phyloP scores from a whole-genome alignment of 2,888 invertebrate species.

The Drosophila suboccidentalis region DNA sequence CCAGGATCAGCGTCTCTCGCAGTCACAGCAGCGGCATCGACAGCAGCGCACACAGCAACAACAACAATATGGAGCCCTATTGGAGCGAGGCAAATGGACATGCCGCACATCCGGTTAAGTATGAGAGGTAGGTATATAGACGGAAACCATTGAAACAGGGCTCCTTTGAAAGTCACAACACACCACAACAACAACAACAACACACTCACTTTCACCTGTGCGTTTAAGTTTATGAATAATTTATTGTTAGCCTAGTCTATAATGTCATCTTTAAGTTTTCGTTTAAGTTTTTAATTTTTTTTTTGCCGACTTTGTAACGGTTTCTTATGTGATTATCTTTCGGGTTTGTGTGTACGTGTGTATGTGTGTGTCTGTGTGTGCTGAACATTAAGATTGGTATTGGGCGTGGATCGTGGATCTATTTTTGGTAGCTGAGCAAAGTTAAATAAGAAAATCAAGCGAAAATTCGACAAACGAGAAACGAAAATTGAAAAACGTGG shows the following conservation, averaged over 20 bases:
- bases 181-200: conserved; percentile 26
- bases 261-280: conserved; percentile 45
- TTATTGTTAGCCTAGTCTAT: conserved; percentile 51
- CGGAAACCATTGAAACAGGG: conserved; percentile 18
- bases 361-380: conserved; percentile 22
- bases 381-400: conserved; percentile 14
- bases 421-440: conserved; percentile 69
- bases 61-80: conserved; percentile 84
- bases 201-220: conserved; percentile 66
- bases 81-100: conserved; percentile 85
- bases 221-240: conserved; percentile 50
- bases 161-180: conserved; percentile 12
- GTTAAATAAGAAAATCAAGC: conserved; percentile 49
- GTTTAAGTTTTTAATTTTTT: conserved; percentile 36
- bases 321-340: conserved; percentile 10
- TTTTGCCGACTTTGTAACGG: conserved; percentile 34
- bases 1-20: conserved; percentile 41
- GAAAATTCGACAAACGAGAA: conserved; percentile 30
- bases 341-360: neutral
- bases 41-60: conserved; percentile 19
- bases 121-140: conserved; percentile 85
- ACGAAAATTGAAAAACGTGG: conserved; percentile 64
- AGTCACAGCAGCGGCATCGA: conserved; percentile 21
- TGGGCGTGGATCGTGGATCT: conserved; percentile 61
- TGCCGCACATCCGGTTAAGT: conserved; percentile 86